Percentiles rank a stretch among this genome's conserved stretches.
Conservation (phyloP, 2,113 vertebrate genomes). For the Motacilla alba region DNA sequence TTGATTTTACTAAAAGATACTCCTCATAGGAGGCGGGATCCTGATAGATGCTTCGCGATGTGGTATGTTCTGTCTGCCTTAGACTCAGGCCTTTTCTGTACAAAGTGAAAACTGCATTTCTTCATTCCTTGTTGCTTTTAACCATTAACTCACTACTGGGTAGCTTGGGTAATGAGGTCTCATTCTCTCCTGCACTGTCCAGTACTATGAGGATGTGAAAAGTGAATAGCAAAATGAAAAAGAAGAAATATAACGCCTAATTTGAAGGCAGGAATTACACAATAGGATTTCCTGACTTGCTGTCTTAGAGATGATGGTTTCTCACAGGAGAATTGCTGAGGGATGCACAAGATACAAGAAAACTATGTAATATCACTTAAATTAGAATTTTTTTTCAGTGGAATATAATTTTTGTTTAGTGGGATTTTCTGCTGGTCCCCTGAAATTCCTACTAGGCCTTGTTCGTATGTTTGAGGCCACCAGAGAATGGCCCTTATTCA, state of each 20-base stretch:
- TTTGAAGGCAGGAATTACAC: not conserved
- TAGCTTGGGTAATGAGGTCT: not conserved
- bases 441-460: not conserved
- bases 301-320: not conserved
- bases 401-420: not conserved
- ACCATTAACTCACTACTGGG: fast-evolving
- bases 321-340: not conserved
- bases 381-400: not conserved
- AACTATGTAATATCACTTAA: not conserved
- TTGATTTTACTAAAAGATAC: not conserved
- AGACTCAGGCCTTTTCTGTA: not conserved
- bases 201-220: not conserved
- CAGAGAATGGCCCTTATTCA: not conserved
- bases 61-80: not conserved
- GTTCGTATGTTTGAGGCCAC: not conserved
- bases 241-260: not conserved
- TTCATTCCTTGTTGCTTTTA: not conserved
- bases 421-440: not conserved
- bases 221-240: not conserved
- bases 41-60: fast-evolving
- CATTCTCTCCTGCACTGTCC: not conserved
- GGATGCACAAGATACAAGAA: not conserved
- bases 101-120: not conserved
- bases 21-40: not conserved
- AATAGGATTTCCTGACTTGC: not conserved